Evolutionary conservation across 2,113 vertebrate genomes (phyloP).

Genomic region (Trematomus loennbergii): DNA sequence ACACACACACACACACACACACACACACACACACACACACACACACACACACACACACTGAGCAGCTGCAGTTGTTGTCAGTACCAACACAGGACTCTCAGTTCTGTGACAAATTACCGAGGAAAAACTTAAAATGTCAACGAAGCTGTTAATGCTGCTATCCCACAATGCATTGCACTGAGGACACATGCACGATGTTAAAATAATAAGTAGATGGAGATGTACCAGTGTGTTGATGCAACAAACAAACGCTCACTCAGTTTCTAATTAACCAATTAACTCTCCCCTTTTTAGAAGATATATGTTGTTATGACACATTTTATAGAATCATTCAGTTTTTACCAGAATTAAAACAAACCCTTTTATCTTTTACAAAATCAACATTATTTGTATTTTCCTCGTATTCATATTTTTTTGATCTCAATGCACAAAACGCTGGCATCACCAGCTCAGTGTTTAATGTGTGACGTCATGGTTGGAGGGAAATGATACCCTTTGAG

Average conservation of each 20-base stretch:
- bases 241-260: not conserved
- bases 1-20: too few species aligned
- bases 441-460: not conserved
- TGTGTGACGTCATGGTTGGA: not conserved
- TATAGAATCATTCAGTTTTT: not conserved
- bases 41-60: too few species aligned
- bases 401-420: too few species aligned
- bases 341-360: not conserved
- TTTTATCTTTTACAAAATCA: too few species aligned
- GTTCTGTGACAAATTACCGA: not conserved
- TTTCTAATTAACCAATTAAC: not conserved
- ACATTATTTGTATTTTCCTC: too few species aligned
- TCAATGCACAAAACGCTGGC: not conserved
- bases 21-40: too few species aligned
- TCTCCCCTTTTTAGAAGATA: too few species aligned
- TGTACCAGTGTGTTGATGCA: not conserved
- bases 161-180: constrained; percentile 9
- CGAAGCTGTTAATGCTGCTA: not conserved
- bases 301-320: too few species aligned
- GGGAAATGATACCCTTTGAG: too few species aligned
- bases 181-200: not conserved
- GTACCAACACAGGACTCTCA: too few species aligned
- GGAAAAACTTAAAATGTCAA: not conserved
- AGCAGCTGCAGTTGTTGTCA: not conserved
- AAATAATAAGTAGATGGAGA: too few species aligned